Conservation (phyloP, 2,888 invertebrate genomes). For the Thymelicus sylvestris region DNA sequence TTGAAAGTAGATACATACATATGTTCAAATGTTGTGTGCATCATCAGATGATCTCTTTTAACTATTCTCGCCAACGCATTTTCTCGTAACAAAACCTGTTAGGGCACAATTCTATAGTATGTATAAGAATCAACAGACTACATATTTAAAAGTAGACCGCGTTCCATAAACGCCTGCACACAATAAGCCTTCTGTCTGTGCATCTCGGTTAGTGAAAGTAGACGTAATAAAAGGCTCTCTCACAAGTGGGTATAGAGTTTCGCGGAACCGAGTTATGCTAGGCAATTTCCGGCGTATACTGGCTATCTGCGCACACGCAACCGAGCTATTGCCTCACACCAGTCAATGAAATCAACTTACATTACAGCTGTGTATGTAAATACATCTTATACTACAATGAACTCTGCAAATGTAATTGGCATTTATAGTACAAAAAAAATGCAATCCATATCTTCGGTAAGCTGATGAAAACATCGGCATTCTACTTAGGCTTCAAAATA, state of each 20-base stretch:
- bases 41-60: neutral
- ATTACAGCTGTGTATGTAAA: conserved; percentile 12
- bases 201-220: conserved; percentile 42
- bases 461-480: no score
- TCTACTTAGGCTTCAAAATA: no score
- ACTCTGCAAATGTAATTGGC: neutral
- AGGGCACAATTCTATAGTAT: neutral
- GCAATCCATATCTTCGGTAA: no score
- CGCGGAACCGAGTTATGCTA: conserved; percentile 39
- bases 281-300: conserved; percentile 40
- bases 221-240: conserved; percentile 41
- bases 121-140: neutral
- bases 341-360: conserved; percentile 19
- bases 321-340: neutral
- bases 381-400: neutral
- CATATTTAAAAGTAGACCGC: conserved; percentile 12
- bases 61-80: neutral
- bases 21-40: no score
- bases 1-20: no score
- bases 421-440: no score
- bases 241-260: conserved; percentile 33
- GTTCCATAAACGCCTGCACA: conserved; percentile 25
- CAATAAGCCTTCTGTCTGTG: conserved; percentile 24
- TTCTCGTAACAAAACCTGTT: neutral
- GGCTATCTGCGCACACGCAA: conserved; percentile 30